Base-by-base conservation (phyloP, 2,888 invertebrate species). In the Invenusta paracnida region DNA sequence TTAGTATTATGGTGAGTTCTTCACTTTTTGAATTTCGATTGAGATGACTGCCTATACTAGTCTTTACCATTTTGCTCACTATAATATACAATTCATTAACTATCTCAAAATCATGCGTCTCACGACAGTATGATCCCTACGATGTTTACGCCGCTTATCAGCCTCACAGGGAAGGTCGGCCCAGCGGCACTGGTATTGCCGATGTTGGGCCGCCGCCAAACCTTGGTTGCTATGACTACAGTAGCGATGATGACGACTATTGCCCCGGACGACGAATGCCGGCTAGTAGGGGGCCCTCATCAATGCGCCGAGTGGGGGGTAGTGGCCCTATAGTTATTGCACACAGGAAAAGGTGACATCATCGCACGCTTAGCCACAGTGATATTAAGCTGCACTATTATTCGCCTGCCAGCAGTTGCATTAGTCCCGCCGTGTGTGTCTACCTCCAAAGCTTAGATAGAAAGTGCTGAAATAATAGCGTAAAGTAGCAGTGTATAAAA, bases 81-180 rank as follows among this genome's bases (percentile, higher is more conserved):
- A n/a, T n/a, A n/a, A n/a, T n/a, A n/a, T n/a, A n/a, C n/a, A n/a
- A n/a, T n/a, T n/a, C n/a, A n/a, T n/a, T n/a, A n/a, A n/a, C n/a
- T n/a, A n/a, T n/a, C n/a, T n/a, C n/a, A n/a, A n/a, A n/a, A n/a
- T n/a, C n/a, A n/a, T n/a, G n/a, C n/a, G n/a, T n/a, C n/a, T 17
- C 48, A 48, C 48, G 5, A 11, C 48, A 73, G 73, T 73, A 73
- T 73, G 73, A 73, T 13, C 73, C 73, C 17, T 73, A 23, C 73
- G 73, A 73, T 23, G 73, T 73, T 73, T 73, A 73, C 73, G 73
- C 73, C 73, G 73, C 73, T 23, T 73, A 73, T 73, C 73, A 73
- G 73, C 73, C 73, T 25, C 27, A 73, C 27, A 5, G 73, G 2
- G 5, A 2, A 23, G 73, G 73, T 23, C n/a, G n/a, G n/a, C n/a